Percentiles rank a stretch among this genome's conserved stretches.
phyloP scores from a whole-genome alignment of 1,140 invertebrate species.

The Condylostylus longicornis region DNA sequence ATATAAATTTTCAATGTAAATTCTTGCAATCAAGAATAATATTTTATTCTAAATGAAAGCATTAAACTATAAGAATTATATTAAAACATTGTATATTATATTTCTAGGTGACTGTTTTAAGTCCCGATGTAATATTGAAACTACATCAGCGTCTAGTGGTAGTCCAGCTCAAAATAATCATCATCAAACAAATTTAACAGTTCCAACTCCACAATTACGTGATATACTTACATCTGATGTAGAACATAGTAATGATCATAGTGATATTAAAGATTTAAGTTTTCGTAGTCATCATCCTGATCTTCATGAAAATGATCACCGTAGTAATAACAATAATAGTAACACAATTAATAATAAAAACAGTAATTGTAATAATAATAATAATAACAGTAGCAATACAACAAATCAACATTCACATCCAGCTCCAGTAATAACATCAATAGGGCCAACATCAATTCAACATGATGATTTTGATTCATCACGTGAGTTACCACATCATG shows the following conservation, averaged over 20 bases:
- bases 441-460: slow-evolving; percentile 19
- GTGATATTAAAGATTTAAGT: slow-evolving; percentile 36
- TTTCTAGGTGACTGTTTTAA: slow-evolving; percentile 39
- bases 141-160: slow-evolving; percentile 30
- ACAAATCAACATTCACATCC: slow-evolving; percentile 24
- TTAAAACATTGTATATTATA: no score
- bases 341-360: slow-evolving; percentile 10
- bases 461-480: slow-evolving; percentile 30
- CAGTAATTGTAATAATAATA: slow-evolving; percentile 5
- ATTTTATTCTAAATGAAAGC: no score
- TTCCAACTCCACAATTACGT: slow-evolving; percentile 29
- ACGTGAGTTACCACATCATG: slow-evolving; percentile 19
- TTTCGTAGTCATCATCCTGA: slow-evolving; percentile 29
- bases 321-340: slow-evolving; percentile 16
- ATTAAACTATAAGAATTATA: no score
- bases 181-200: slow-evolving; percentile 29
- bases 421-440: slow-evolving; percentile 26
- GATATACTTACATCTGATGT: slow-evolving; percentile 30
- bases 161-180: slow-evolving; percentile 28
- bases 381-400: slow-evolving; percentile 1
- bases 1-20: no score
- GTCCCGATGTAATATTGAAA: slow-evolving; percentile 33
- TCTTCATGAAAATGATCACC: slow-evolving; percentile 13
- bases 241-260: slow-evolving; percentile 51
- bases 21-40: no score